Conservation (phyloP, 2,113 vertebrate genomes). For the Pterocles gutturalis region DNA sequence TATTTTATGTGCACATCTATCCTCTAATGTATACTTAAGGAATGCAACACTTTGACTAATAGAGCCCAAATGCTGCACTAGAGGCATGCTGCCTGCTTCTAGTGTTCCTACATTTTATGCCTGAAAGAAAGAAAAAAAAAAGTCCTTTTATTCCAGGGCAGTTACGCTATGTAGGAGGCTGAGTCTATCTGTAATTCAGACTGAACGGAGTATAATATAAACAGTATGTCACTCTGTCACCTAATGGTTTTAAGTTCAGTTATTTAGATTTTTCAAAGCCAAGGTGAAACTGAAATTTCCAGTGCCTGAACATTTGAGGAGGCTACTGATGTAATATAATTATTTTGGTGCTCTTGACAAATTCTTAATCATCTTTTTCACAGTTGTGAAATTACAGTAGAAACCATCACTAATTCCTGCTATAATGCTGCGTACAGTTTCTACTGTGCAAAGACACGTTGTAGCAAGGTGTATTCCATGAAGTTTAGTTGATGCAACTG, state of each 20-base stretch:
- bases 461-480: neutral
- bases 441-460: neutral
- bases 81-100: slow-evolving; percentile 46
- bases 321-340: neutral
- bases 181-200: slow-evolving; percentile 44
- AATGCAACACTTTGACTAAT: slow-evolving; percentile 67
- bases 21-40: slow-evolving; percentile 63
- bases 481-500: neutral
- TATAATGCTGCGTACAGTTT: neutral
- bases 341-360: neutral
- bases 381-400: neutral
- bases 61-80: slow-evolving; percentile 48
- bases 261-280: slow-evolving; percentile 5
- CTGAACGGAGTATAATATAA: neutral
- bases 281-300: neutral
- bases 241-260: neutral
- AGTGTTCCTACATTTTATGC: slow-evolving; percentile 25
- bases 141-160: slow-evolving; percentile 36
- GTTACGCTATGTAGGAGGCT: slow-evolving; percentile 38
- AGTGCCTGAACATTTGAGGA: neutral
- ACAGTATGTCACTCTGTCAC: neutral
- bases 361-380: neutral
- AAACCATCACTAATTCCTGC: neutral
- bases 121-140: neutral
- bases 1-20: slow-evolving; percentile 59